Evolutionary conservation across 2,113 vertebrate species (phyloP).

Genomic region (Oryzias celebensis): DNA sequence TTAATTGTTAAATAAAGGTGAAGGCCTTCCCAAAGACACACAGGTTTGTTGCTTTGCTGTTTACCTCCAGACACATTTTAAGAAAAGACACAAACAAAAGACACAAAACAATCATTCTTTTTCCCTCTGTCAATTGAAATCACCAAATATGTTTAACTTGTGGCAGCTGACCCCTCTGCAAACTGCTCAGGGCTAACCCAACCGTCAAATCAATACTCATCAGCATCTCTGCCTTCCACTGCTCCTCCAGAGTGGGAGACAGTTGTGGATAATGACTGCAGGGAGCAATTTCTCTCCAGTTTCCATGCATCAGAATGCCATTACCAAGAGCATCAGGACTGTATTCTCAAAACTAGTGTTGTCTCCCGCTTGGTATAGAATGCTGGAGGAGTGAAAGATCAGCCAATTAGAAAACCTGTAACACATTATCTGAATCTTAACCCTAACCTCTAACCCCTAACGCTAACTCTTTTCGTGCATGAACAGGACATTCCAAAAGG

Average conservation of each 20-base stretch:
- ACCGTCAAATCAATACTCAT: conserved; percentile 66
- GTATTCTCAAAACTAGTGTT: neutral
- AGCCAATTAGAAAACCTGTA: too few species aligned
- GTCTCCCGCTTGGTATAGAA: too few species aligned
- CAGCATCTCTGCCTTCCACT: conserved; percentile 15
- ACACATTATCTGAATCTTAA: too few species aligned
- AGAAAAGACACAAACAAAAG: conserved; percentile 3
- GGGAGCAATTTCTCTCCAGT: neutral
- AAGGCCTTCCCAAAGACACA: neutral
- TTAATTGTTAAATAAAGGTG: too few species aligned
- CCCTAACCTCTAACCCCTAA: too few species aligned
- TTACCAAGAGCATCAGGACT: neutral
- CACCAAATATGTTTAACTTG: conserved; percentile 38
- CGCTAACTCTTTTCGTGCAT: too few species aligned
- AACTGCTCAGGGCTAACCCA: conserved; percentile 8
- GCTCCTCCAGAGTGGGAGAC: conserved; percentile 2
- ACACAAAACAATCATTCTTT: conserved; percentile 25
- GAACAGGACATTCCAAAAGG: too few species aligned
- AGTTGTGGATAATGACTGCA: neutral
- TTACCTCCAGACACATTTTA: too few species aligned
- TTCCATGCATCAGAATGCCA: conserved; percentile 13
- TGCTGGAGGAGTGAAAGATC: too few species aligned
- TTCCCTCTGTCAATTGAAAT: conserved; percentile 11
- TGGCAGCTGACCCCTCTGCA: neutral
- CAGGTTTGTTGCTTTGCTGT: neutral